Base-by-base conservation (phyloP, 2,888 invertebrate genomes). In the Perizoma flavofasciatum region DNA sequence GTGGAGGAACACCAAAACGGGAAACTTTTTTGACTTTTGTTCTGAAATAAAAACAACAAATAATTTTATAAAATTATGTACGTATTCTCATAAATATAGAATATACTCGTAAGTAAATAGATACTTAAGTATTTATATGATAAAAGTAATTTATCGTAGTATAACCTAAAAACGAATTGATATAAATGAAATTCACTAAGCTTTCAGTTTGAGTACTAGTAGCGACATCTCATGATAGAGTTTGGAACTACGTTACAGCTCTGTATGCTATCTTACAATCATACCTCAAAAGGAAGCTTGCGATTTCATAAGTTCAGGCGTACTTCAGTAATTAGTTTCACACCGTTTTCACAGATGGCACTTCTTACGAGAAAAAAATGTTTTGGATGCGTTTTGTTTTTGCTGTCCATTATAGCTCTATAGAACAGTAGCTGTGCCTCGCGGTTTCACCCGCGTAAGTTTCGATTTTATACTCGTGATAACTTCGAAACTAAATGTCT, bases 1-100 rank as follows among this genome's bases (percentile, higher is more conserved):
- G 75, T 98, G 98, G 66, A 99, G 95, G 85, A 97, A 98, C 49
- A 98, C 96, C 82, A 98, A 94, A 0, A 98, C 97, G 0, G 98
- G 97, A 82, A 95, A 95, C 74, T 93, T 95, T 69, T 93, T 93
- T 0, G 86, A 67, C 63, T 89, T 91, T 73, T 89, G 87, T 69
- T 92, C 93, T 93, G 86, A 43, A 85, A 70, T 49, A 54, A 48
- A 45, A 55, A n/a, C 40, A 47, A 32, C 45, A 45, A 52, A 8
- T 37, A 37, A 9, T 9, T 11, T 45, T 37, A 5, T 10, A 41
- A 33, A 35, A 7, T 48, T 11, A 10, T 37, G 7, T 58, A 11
- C 10, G 5, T 39, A 22, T 22, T 22, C 6, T 6, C 0, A 22
- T 7, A 43, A 43, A 11, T 10, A 5, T 9, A 43, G 10, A 11